Evolutionary conservation across 2,113 vertebrate genomes (phyloP), one percentile per base, ranked within the genome.

Genomic region (Rallus limicola): DNA sequence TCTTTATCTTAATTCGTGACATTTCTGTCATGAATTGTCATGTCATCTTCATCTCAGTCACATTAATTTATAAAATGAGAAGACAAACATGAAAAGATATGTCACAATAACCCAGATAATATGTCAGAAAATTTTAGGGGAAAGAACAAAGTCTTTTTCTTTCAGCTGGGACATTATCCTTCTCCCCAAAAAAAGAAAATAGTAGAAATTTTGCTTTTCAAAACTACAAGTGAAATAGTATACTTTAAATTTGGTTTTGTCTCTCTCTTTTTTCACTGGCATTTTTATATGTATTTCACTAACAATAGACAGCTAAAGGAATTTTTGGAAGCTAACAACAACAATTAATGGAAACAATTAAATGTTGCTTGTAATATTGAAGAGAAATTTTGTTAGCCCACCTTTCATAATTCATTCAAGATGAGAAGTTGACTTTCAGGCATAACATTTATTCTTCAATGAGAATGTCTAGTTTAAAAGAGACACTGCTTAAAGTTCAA

Each of bases 21-120:
- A 96, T 97, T 97, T 97, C 91, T 97, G 93, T 97, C 97, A 96
- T 94, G 91, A 97, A 93, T 97, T 20, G 29, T 97, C 78, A 95
- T 67, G 86, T 98, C 96, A 93, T 4, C 7, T 91, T 96, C 68
- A 86, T 63, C 55, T 96, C 59, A 80, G 93, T 97, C 94, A 96
- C 75, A 68, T 88, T 89, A 68, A 71, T 93, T 97, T 93, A 96
- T 83, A 97, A 93, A 10, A 81, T 38, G 50, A 97, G 69, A 96
- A 69, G 71, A 90, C 58, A 97, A 97, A 90, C 48, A 95, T 42
- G 71, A 94, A 67, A 96, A 90, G 88, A 82, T 95, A 92, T 97
- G 91, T 96, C 96, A 97, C 91, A 92, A 86, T 82, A 95, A 89
- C 75, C 42, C 62, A 97, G 82, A 93, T 70, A 74, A 63, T 83